These are phyloP conservation scores for Danio tinwini DNA, from an alignment of 2,797 vertebrate species.

Conservation along the genomic window DNA sequence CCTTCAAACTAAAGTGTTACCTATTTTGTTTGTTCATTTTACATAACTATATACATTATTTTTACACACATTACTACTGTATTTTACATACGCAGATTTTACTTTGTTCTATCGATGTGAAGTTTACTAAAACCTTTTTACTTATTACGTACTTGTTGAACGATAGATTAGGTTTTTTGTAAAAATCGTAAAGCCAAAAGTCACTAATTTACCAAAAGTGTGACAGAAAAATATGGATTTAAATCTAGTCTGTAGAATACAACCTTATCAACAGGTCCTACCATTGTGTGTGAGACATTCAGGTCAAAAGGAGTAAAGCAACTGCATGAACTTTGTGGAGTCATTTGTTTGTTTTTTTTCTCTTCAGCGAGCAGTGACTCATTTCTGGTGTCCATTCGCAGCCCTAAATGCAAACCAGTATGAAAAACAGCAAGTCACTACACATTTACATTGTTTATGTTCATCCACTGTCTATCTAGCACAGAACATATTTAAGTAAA, in stretches of 20 bases:
- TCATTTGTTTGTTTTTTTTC: slow-evolving; percentile 43
- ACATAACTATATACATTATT: no score
- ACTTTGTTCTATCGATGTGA: no score
- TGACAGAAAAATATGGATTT: neutral
- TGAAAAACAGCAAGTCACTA: slow-evolving; percentile 48
- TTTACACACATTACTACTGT: no score
- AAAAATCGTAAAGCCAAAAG: neutral
- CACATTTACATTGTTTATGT: slow-evolving; percentile 43
- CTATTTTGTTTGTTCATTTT: no score
- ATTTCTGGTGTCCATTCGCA: neutral
- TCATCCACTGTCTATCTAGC: neutral
- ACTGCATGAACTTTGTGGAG: slow-evolving; percentile 12
- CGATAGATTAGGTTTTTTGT: neutral
- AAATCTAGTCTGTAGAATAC: neutral
- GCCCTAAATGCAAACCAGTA: slow-evolving; percentile 49
- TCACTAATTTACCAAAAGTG: neutral
- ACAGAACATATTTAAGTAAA: slow-evolving; percentile 22
- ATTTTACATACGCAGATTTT: no score
- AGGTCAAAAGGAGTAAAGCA: neutral
- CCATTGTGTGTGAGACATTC: neutral
- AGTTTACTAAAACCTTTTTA: no score
- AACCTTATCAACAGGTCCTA: neutral
- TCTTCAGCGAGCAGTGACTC: slow-evolving; percentile 7
- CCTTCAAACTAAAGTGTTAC: no score
- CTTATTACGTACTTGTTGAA: neutral